phyloP scores from a whole-genome alignment of 2,888 invertebrate genomes.

The Andrena marginata region DNA sequence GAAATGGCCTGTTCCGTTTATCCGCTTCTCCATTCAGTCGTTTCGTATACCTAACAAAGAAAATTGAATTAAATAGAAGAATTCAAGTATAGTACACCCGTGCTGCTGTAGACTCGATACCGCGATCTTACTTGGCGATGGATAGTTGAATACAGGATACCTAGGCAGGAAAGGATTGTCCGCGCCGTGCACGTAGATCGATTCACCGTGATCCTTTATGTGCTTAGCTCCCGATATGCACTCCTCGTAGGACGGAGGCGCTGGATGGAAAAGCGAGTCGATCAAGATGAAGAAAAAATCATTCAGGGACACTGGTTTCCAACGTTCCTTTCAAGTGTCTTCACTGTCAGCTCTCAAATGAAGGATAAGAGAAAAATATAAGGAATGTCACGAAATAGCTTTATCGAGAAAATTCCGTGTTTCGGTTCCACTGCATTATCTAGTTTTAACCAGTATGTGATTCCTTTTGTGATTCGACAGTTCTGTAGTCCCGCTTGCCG shows the following conservation, averaged over 20 bases:
- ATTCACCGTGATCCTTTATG: conserved; percentile 60
- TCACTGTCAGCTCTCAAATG: too few species aligned
- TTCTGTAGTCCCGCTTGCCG: too few species aligned
- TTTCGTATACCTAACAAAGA: neutral
- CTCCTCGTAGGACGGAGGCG: conserved; percentile 69
- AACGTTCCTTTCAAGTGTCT: too few species aligned
- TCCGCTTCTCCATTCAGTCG: neutral
- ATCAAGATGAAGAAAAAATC: neutral
- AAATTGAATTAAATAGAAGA: neutral
- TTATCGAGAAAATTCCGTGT: too few species aligned
- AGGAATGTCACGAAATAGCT: too few species aligned
- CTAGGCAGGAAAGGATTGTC: conserved; percentile 53
- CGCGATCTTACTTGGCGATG: conserved; percentile 43
- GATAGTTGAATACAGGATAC: conserved; percentile 63
- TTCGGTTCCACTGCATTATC: too few species aligned
- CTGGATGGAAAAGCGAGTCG: conserved; percentile 38
- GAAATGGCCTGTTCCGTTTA: neutral
- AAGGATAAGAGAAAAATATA: too few species aligned
- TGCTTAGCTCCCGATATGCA: conserved; percentile 40
- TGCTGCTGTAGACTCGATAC: neutral
- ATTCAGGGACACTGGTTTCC: too few species aligned
- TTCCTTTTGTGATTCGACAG: too few species aligned
- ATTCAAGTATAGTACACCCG: neutral
- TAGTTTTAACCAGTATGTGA: too few species aligned
- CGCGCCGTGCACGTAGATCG: conserved; percentile 53